Evolutionary conservation across 2,113 vertebrate genomes (phyloP).

Genomic region (Desmodus rotundus): DNA sequence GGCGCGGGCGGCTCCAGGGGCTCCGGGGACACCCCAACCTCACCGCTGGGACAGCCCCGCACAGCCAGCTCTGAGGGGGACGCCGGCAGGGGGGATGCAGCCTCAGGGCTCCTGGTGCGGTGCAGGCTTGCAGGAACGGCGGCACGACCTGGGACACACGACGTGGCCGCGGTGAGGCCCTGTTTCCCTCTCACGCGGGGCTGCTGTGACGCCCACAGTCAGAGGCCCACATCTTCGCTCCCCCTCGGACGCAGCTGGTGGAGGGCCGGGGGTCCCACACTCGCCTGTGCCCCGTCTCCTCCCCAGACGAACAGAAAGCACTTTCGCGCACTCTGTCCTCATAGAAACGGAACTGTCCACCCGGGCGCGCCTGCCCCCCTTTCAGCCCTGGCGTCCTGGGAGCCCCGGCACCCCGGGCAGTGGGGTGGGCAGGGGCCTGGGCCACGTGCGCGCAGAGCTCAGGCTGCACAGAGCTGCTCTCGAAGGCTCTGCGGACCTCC

Average conservation of each 20-base stretch:
- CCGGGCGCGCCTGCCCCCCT: accelerated
- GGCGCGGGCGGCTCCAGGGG: too few relatives aligned
- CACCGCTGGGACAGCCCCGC: not conserved
- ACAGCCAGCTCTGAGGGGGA: accelerated
- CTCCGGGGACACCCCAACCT: not conserved
- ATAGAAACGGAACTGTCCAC: accelerated
- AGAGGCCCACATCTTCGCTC: accelerated
- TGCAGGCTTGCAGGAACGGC: accelerated
- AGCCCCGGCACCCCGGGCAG: not conserved
- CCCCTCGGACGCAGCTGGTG: accelerated
- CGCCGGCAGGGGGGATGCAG: accelerated
- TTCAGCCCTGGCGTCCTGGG: accelerated
- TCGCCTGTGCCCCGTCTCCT: accelerated
- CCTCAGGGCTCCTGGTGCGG: not conserved
- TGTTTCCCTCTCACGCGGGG: accelerated
- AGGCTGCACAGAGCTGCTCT: not conserved
- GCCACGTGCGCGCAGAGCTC: too few relatives aligned
- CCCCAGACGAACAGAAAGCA: too few relatives aligned
- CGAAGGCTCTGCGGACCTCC: conserved; percentile 72
- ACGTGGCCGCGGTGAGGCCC: not conserved
- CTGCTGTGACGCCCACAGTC: accelerated
- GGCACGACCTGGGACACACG: not conserved
- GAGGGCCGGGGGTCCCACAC: accelerated
- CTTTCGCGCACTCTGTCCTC: accelerated
- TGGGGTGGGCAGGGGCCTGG: not conserved